phyloP scores from a whole-genome alignment of 2,888 invertebrate genomes.

The Eupithecia vulgata region DNA sequence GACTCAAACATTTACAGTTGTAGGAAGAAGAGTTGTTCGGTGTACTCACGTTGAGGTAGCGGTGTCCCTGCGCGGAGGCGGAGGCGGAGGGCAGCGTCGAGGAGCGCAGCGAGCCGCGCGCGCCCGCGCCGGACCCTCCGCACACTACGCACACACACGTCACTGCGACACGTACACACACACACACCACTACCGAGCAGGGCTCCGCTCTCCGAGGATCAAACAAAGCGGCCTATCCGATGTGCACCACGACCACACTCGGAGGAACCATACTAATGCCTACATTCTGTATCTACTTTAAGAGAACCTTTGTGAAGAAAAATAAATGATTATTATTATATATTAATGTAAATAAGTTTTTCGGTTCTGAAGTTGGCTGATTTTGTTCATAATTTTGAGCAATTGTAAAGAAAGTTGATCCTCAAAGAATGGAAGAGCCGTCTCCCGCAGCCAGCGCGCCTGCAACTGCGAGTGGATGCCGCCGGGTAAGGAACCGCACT shows the following conservation, averaged over 20 bases:
- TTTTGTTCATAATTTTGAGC: too few species aligned
- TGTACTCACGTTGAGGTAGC: constrained; percentile 67
- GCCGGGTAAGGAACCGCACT: too few species aligned
- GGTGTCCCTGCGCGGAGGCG: constrained; percentile 59
- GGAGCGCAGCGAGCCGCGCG: constrained; percentile 90
- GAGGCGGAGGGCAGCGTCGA: constrained; percentile 86
- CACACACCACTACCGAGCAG: background rate
- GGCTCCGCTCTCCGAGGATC: background rate
- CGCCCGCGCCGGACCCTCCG: constrained; percentile 83
- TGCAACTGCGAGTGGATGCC: too few species aligned
- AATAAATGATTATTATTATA: too few species aligned
- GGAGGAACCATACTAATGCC: background rate
- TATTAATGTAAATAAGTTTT: too few species aligned
- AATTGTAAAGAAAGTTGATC: background rate
- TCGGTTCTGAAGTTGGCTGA: too few species aligned
- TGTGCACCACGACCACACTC: too few species aligned
- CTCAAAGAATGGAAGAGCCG: background rate
- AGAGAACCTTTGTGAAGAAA: too few species aligned
- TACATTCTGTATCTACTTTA: too few species aligned
- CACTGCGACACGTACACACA: constrained; percentile 2
- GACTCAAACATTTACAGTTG: too few species aligned
- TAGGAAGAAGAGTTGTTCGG: too few species aligned
- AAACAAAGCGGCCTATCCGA: too few species aligned
- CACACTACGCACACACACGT: constrained; percentile 44
- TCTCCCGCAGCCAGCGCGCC: background rate